These are phyloP conservation scores for Phrynosoma platyrhinos DNA, from an alignment of 2,113 vertebrate genomes.

Conservation along the genomic window DNA sequence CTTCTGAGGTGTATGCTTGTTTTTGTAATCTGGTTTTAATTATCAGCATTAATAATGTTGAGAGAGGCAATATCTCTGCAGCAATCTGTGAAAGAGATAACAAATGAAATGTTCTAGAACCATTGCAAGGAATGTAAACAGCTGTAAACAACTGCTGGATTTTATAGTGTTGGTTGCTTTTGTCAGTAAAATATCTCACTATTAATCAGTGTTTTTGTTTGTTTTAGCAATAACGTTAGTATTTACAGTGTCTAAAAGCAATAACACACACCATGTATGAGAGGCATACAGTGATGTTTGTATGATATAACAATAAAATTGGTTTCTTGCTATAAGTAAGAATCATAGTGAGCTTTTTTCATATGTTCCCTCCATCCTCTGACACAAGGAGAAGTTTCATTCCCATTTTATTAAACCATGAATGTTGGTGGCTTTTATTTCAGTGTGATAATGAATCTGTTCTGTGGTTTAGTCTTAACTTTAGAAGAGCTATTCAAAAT, in stretches of 20 bases:
- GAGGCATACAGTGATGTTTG: not conserved
- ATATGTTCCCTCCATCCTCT: not conserved
- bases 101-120: constrained; percentile 15
- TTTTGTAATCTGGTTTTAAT: constrained; percentile 20
- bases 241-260: not conserved
- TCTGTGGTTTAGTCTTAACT: too few relatives aligned
- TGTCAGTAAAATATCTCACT: not conserved
- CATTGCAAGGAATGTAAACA: constrained; percentile 21
- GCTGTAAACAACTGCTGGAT: not conserved
- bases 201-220: not conserved
- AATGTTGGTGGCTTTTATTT: too few relatives aligned
- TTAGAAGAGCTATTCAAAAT: too few relatives aligned
- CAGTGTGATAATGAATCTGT: too few relatives aligned
- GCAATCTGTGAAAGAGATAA: constrained; percentile 12
- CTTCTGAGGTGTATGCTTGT: not conserved
- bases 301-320: not conserved
- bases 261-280: not conserved
- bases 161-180: constrained; percentile 2
- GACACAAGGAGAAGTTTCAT: not conserved
- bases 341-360: not conserved
- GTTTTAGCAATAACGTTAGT: not conserved
- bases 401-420: not conserved
- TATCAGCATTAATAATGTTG: constrained; percentile 12
- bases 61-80: not conserved
- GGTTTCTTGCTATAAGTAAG: not conserved